Evolutionary conservation across 2,888 invertebrate species (phyloP), one percentile per base, ranked within the genome.

Genomic region (Bruchidius siliquastri): DNA sequence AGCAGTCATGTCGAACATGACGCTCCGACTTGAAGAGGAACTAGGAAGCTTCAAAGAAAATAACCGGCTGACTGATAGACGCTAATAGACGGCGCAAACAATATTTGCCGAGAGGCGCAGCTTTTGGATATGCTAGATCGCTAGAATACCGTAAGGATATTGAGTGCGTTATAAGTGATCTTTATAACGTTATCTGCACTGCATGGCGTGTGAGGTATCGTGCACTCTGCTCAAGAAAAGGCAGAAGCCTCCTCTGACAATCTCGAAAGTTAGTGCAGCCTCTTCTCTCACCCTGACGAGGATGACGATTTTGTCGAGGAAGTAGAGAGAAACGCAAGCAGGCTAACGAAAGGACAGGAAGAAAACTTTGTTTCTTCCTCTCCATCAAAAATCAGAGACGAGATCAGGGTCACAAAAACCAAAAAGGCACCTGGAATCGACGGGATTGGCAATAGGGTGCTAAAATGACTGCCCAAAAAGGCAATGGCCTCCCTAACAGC

Each of bases 191-290:
- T n/a, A n/a, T n/a, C 71, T 0, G 73, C 76, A 2, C 69, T 75
- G 30, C 75, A 75, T 72, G 74, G 74, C 0, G 66, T 2, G 0
- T 20, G 22, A 0, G 76, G 75, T 1, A n/a, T 76, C 2, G 76
- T 70, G 22, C 70, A 72, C 71, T 70, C 71, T 20, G 22, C 66
- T 20, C 70, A 73, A 66, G 72, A 73, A 6, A 76, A 76, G 67
- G 74, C 73, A 4, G 70, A 75, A 32, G 76, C 74, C 13, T 76
- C 75, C 70, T 69, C 74, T 26, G 72, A 74, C 70, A 26, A 1
- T 21, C 21, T 74, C 20, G 76, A 76, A 20, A 32, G 26, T 20
- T 74, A 76, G 30, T 76, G 70, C 72, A 68, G 69, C 20, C 71
- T 72, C 0, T 72, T 69, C 68, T 68, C 20, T 4, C 70, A 21